A percentile compares a stretch with the other conserved stretches of the same genome.
Evolutionary conservation across 1,140 invertebrate species (phyloP).

Genomic region (Drosophila albomicans): DNA sequence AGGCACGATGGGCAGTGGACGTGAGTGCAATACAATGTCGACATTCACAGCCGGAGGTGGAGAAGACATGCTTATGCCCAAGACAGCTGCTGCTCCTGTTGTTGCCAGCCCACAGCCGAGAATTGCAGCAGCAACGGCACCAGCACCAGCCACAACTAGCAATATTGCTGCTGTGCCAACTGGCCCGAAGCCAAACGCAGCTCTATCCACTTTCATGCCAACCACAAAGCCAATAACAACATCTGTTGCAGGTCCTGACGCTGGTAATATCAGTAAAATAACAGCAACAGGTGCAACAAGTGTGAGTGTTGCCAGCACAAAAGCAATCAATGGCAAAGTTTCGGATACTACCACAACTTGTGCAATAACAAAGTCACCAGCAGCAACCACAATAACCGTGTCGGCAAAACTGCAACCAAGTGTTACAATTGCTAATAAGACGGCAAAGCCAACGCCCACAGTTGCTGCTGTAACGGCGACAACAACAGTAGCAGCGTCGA

Average conservation of each 20-base stretch:
- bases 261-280: conserved; percentile 14
- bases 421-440: conserved; percentile 29
- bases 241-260: conserved; percentile 18
- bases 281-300: conserved; percentile 19
- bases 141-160: conserved; percentile 28
- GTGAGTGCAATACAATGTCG: conserved; percentile 72
- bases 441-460: conserved; percentile 17
- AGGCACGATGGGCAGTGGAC: conserved; percentile 74
- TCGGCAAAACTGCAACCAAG: conserved; percentile 22
- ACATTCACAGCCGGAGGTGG: conserved; percentile 55
- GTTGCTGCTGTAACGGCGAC: conserved; percentile 23
- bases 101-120: conserved; percentile 7
- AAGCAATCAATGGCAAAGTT: conserved; percentile 33
- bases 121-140: conserved; percentile 29
- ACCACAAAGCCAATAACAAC: conserved; percentile 28
- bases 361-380: conserved; percentile 26
- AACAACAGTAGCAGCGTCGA: conserved; percentile 11
- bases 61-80: conserved; percentile 12
- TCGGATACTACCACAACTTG: conserved; percentile 11
- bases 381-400: conserved; percentile 4
- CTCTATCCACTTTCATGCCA: conserved; percentile 43
- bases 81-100: conserved; percentile 9
- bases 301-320: conserved; percentile 12
- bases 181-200: conserved; percentile 46
- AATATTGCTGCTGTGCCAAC: conserved; percentile 33